These are phyloP conservation scores for Drepana falcataria DNA, from an alignment of 2,888 invertebrate genomes.

Conservation along the genomic window DNA sequence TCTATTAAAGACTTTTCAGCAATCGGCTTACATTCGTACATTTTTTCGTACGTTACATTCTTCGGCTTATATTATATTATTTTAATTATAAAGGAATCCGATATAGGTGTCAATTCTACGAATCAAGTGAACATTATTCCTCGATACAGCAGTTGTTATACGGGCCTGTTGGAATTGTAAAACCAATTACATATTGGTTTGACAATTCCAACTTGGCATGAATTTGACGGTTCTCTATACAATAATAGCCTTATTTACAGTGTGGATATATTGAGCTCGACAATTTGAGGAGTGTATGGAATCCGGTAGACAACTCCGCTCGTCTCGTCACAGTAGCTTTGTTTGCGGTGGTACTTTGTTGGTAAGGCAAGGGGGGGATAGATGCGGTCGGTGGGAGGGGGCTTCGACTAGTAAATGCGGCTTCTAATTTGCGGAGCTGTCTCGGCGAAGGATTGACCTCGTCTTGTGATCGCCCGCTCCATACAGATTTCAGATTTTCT, in stretches of 20 bases:
- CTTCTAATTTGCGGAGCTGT: conserved; percentile 58
- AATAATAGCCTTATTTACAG: conserved; percentile 41
- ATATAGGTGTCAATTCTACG: neutral
- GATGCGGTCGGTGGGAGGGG: conserved; percentile 21
- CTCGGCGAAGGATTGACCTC: conserved; percentile 50
- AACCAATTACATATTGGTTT: neutral
- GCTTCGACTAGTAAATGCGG: conserved; percentile 46
- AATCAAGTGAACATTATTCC: neutral
- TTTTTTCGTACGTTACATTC: too few relatives aligned
- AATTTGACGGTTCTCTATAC: neutral
- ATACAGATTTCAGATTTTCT: conserved; percentile 33
- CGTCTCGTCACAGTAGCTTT: conserved; percentile 58
- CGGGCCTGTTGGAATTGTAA: neutral
- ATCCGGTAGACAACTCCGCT: conserved; percentile 54
- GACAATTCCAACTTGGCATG: neutral
- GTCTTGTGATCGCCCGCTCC: conserved; percentile 32
- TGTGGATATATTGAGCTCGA: conserved; percentile 39
- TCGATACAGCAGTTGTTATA: neutral
- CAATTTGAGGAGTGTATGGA: conserved; percentile 38
- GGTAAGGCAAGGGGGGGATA: conserved; percentile 45
- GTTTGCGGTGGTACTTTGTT: conserved; percentile 50
- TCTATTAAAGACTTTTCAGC: too few relatives aligned
- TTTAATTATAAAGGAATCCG: neutral
- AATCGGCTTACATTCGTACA: too few relatives aligned
- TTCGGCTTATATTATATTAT: too few relatives aligned